These are phyloP conservation scores for Plectropomus leopardus DNA, from an alignment of 2,113 vertebrate species.

Conservation along the genomic window DNA sequence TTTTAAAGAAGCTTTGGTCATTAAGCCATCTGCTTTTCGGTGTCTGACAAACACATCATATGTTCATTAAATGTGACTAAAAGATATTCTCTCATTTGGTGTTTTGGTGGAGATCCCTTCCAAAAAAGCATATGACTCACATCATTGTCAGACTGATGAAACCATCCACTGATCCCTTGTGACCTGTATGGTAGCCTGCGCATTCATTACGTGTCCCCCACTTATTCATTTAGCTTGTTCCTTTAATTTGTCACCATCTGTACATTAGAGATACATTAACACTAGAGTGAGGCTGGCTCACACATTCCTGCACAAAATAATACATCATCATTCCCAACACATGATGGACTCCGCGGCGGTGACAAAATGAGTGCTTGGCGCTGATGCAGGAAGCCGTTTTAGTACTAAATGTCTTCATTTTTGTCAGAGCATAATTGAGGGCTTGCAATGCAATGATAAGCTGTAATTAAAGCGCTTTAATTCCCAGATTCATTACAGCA, in stretches of 20 bases:
- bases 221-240: background rate
- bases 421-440: constrained; percentile 67
- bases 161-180: background rate
- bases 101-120: background rate
- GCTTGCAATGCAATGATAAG: constrained; percentile 71
- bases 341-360: constrained; percentile 1
- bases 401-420: constrained; percentile 74
- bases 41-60: no score
- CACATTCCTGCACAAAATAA: constrained; percentile 16
- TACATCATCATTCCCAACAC: constrained; percentile 25
- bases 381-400: constrained; percentile 45
- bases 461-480: constrained; percentile 80
- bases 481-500: constrained; percentile 75
- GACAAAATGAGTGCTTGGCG: constrained; percentile 29
- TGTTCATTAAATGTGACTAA: no score
- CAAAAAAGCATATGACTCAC: background rate
- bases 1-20: no score
- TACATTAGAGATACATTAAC: constrained; percentile 2
- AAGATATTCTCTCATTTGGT: background rate
- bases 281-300: constrained; percentile 6
- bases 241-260: background rate
- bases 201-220: background rate
- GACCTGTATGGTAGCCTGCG: background rate
- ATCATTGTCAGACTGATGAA: background rate
- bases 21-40: no score